Conservation (phyloP, 1,140 invertebrate species). For the Agrypnia vestita region DNA sequence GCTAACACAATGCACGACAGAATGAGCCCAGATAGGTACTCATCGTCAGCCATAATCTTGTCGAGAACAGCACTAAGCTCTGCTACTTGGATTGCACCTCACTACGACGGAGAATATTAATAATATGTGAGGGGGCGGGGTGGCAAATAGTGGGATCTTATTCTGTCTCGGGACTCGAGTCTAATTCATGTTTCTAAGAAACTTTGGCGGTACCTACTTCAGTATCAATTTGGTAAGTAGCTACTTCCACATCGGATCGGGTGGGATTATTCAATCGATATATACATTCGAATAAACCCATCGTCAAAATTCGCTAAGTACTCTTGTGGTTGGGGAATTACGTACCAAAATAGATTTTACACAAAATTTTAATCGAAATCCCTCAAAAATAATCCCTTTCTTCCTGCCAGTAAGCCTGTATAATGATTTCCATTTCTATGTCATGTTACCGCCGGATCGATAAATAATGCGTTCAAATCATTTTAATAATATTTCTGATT, state of each 20-base stretch:
- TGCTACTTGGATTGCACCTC: conserved; percentile 5
- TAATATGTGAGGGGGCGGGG: not conserved
- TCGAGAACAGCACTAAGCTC: conserved; percentile 19
- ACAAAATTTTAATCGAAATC: no score
- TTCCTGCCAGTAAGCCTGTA: no score
- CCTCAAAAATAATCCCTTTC: no score
- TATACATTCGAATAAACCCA: not conserved
- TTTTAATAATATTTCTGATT: no score
- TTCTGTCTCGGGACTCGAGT: not conserved
- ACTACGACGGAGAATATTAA: conserved; percentile 3
- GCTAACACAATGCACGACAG: not conserved
- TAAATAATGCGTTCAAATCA: no score
- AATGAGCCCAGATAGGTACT: not conserved
- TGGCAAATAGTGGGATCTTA: not conserved
- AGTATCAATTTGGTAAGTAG: not conserved
- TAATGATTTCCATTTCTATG: no score
- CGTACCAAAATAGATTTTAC: no score
- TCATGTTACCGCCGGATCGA: no score
- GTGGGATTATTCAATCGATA: not conserved
- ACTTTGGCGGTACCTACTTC: not conserved
- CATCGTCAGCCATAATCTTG: not conserved
- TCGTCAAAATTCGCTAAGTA: no score
- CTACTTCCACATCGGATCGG: not conserved
- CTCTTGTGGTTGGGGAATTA: no score
- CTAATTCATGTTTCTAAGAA: conserved; percentile 6